phyloP scores from a whole-genome alignment of 2,888 invertebrate genomes.

The Eucriotettix oculatus region DNA sequence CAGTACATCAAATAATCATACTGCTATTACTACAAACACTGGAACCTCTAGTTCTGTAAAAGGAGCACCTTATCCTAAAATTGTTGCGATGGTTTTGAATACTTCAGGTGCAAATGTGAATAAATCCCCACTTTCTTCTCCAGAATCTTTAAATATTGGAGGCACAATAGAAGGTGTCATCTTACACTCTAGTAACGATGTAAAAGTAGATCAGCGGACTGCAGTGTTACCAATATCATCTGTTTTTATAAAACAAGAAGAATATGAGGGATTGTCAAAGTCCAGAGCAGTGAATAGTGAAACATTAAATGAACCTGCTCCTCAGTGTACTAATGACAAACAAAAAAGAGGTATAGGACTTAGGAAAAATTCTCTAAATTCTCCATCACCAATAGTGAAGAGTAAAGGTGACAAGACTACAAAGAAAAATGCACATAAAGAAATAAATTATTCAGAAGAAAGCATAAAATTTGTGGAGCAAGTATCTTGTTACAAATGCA shows the following conservation, averaged over 20 bases:
- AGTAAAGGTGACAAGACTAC: neutral
- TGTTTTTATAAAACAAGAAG: conserved; percentile 1
- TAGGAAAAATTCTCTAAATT: neutral
- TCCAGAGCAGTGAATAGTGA: neutral
- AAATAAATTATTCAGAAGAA: neutral
- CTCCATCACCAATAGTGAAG: neutral
- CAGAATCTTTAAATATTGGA: no score
- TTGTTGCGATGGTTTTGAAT: neutral
- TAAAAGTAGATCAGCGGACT: neutral
- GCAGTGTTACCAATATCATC: neutral
- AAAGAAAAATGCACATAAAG: neutral
- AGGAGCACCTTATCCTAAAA: neutral
- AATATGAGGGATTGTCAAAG: neutral
- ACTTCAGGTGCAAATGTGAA: neutral
- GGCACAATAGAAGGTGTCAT: no score
- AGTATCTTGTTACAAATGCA: conserved; percentile 10
- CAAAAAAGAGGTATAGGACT: neutral
- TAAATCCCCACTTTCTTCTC: no score
- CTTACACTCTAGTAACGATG: neutral
- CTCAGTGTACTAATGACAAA: no score
- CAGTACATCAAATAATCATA: no score
- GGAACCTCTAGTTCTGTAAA: neutral
- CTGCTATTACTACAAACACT: no score
- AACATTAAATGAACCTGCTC: no score
- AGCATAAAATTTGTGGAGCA: conserved; percentile 1